Conservation (phyloP, 2,888 invertebrate species). For the Plagiodera versicolora region DNA sequence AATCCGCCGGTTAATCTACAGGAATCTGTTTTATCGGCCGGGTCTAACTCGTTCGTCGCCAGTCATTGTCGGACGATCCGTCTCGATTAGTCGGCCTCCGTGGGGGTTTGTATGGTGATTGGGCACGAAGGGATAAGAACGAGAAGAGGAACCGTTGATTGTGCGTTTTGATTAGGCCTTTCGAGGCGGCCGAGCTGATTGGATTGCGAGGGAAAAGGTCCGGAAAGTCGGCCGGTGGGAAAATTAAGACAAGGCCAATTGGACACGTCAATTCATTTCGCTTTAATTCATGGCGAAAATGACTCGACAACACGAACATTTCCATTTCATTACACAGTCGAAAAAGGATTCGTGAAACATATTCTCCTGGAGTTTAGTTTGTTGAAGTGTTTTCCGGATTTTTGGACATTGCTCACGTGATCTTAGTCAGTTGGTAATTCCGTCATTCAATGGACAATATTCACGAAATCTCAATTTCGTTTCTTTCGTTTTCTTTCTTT, state of each 20-base stretch:
- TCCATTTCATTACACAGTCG: no score
- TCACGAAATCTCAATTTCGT: no score
- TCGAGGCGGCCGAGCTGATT: background rate
- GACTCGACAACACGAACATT: no score
- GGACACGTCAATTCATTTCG: background rate
- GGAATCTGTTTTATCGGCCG: conserved; percentile 25
- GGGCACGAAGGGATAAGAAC: background rate
- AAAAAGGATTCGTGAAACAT: no score
- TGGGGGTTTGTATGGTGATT: background rate
- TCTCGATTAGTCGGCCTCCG: background rate
- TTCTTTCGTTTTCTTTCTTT: no score
- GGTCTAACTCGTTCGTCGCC: conserved; percentile 15
- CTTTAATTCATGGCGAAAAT: no score
- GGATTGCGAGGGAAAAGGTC: background rate
- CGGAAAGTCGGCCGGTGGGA: background rate
- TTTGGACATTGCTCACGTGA: no score
- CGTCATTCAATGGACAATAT: no score
- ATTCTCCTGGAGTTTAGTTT: no score
- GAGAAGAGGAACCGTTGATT: background rate
- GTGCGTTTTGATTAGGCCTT: background rate
- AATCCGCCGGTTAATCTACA: conserved; percentile 23
- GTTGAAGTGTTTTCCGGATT: no score
- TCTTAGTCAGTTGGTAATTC: no score
- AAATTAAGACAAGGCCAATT: background rate
- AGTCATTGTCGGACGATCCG: background rate